Evolutionary conservation across 1,140 invertebrate species (phyloP).

Genomic region (Ips typographus): DNA sequence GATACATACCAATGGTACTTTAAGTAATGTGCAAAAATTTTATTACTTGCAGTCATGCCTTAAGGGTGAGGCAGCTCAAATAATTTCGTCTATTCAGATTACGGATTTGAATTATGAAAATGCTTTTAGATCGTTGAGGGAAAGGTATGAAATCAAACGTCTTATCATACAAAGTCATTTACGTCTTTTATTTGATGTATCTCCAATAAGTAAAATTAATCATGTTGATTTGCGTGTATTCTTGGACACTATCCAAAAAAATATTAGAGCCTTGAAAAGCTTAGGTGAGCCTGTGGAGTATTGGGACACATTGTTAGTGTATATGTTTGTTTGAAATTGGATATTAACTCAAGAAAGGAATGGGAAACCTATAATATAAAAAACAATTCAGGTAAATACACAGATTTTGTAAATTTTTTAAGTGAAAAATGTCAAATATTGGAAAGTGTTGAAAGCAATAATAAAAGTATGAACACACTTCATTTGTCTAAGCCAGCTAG

Average conservation of each 20-base stretch:
- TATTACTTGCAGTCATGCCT: constrained; percentile 37
- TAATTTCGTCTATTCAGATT: constrained; percentile 31
- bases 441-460: neutral
- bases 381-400: neutral
- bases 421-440: constrained; percentile 10
- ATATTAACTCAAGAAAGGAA: neutral
- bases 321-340: constrained; percentile 16
- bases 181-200: constrained; percentile 24
- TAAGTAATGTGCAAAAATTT: constrained; percentile 21
- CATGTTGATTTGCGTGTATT: constrained; percentile 24
- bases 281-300: constrained; percentile 38
- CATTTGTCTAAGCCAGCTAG: no score
- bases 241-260: constrained; percentile 25
- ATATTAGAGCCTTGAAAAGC: constrained; percentile 36
- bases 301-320: constrained; percentile 41
- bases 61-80: constrained; percentile 27
- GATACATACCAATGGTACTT: constrained; percentile 14
- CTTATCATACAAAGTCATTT: constrained; percentile 34
- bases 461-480: no score
- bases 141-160: constrained; percentile 39
- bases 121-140: constrained; percentile 36
- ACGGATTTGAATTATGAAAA: constrained; percentile 37
- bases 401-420: constrained; percentile 7
- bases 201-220: constrained; percentile 31
- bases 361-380: constrained; percentile 8